These are phyloP conservation scores for Sarotherodon lohbergeri DNA, from an alignment of 2,113 vertebrate genomes.

Conservation along the genomic window DNA sequence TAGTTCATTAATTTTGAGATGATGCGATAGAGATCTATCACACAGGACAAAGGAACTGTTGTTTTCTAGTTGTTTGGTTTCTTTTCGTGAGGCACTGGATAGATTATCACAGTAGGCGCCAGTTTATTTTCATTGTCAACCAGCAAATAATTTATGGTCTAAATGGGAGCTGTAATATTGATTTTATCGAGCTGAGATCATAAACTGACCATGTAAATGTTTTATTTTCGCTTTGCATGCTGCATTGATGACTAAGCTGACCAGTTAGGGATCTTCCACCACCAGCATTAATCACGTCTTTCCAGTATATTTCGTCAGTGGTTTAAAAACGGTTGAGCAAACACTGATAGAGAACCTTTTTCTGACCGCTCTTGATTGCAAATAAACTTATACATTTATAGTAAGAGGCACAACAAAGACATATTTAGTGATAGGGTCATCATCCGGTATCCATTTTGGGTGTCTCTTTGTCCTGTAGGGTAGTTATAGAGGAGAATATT, in stretches of 20 bases:
- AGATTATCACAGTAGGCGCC: neutral
- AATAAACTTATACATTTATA: neutral
- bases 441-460: neutral
- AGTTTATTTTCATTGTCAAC: neutral
- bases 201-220: neutral
- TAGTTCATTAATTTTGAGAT: neutral
- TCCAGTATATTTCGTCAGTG: neutral
- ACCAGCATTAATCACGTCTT: neutral
- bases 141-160: neutral
- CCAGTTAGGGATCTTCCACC: neutral
- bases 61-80: neutral
- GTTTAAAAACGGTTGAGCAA: neutral
- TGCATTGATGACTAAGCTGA: neutral
- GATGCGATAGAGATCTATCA: neutral
- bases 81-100: neutral
- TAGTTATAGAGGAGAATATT: conserved; percentile 32
- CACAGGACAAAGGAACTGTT: neutral
- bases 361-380: neutral
- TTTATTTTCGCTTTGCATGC: neutral
- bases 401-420: neutral
- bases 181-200: neutral
- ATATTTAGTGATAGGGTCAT: neutral
- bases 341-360: neutral
- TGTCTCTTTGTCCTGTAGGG: neutral
- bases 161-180: neutral